Base-by-base conservation (phyloP, 2,797 vertebrate species). In the Enteromius radiatus region DNA sequence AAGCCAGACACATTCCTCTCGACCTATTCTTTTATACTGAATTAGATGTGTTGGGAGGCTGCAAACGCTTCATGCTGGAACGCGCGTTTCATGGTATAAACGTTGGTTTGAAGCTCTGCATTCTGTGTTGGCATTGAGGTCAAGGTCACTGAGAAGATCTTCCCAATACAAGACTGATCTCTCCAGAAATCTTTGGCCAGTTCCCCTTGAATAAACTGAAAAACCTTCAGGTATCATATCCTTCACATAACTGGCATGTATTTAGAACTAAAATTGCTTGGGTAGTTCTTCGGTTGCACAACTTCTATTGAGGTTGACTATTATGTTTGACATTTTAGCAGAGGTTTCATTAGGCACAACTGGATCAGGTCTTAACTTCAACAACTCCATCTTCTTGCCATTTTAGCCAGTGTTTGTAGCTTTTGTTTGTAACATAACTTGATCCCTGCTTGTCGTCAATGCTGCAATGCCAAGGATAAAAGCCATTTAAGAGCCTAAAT, bases 401-500 rank as follows among this genome's bases (percentile, higher is more conserved):
- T 36, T 65, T 65, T 19, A 65, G 76, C n/a, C 56, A 65, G 4
- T n/a, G n/a, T n/a, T n/a, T n/a, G n/a, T 31, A 38, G 28, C 1
- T 14, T 31, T 49, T 78, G 11, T 41, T 36, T 49, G 28, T 36
- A 14, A 14, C 33, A 21, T 28, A 45, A 78, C 11, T 21, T 21
- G 28, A n/a, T 78, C 76, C 19, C 41, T 65, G 59, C 43, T 64
- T 61, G 61, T 23, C 12, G 6, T 33, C 76, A 65, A 5, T 33
- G 26, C 41, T 15, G 76, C 19, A 78, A 78, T 47, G 28, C 41
- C 52, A 59, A 74, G 3, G 21, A 56, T 23, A 59, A 4, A 56
- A 59, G 15, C n/a, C 49, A 43, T 59, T 61, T 59, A 76, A 78
- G 75, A 64, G 19, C 19, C 31, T 47, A 78, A 15, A 36, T 65